Evolutionary conservation across 2,797 vertebrate species (phyloP), one percentile per base, ranked within the genome.

Genomic region (Xenops minutus): DNA sequence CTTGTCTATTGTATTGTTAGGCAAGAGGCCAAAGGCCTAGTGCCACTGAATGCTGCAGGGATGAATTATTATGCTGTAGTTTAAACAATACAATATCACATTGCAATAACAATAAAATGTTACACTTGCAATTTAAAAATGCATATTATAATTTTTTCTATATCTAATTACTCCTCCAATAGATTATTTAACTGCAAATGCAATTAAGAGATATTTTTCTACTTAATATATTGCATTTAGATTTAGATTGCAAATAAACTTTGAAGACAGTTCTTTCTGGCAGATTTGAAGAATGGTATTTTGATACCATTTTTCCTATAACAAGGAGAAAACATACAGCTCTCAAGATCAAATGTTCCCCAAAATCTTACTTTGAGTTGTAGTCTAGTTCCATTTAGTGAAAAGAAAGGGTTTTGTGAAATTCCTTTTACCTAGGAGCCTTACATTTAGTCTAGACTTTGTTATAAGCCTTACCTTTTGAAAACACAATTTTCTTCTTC

Each of bases 1-100:
- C 97, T 97, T 97, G 88, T 93, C 95, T 96, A 93, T 92, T 96
- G 88, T 95, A 96, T 96, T 97, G 95, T 97, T 97, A 97, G 97
- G 97, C 97, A 97, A 95, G 93, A 97, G 97, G 95, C 97, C 89
- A 85, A 97, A 97, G 95, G 91, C 95, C 96, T 95, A 91, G 36
- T 97, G 91, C 93, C 93, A 95, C 58, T 62, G 78, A 89, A 52
- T 85, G 83, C 24, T 80, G 41, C n/a, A 37, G 66, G 72, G 96
- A 94, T 97, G 85, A 97, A 95, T 97, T 97, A 97, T 87, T 93
- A 46, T 34, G 34, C 83, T 68, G 59, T 62, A 90, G 82, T 91
- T 97, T 95, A 96, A 96, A 93, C 84, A 91, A 73, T 77, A 54
- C n/a, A 62, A 37, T 74, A 84, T 71, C 72, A 73, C 46, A 89